Base-by-base conservation (phyloP, 2,113 vertebrate genomes). In the Empidonax alnorum region DNA sequence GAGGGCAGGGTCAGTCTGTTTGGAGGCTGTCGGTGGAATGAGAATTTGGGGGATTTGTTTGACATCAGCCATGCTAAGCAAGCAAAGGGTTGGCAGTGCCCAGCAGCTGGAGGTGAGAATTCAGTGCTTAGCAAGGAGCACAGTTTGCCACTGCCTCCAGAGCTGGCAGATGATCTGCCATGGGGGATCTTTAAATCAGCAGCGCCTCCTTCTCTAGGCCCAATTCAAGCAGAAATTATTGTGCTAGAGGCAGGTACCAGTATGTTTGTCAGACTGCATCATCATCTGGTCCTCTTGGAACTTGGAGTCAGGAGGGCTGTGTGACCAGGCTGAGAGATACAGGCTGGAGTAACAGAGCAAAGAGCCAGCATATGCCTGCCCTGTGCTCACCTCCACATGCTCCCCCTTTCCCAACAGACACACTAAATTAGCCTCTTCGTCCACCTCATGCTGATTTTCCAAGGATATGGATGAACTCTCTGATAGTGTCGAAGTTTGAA, bases 131-230 rank as follows among this genome's bases (percentile, higher is more conserved):
- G 31, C 44, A 49, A 23, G 56, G 42, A 83, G 62, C n/a, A 50
- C 80, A 46, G 72, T 17, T 30, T 16, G 23, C 25, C 22, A 3
- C 53, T 35, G 4, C 47, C 42, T 28, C 46, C 73, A 76, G 87
- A 89, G 53, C 44, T 55, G 62, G 52, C 52, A 49, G 46, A 31
- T 67, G 58, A 58, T 80, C 35, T 80, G 58, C 68, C 39, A 6
- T 0, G 1, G 8, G 9, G n/a, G 14, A 72, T 72, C 46, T 71
- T 47, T 24, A 49, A 59, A 37, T 41, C 20, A 0, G 33, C 14
- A 73, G 25, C 0, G 0, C 9, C n/a, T 90, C 2, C 0, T 82
- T 28, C 41, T 84, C 24, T n/a, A 63, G 31, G 31, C 52, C 33
- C 44, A 59, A 3, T 19, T 80, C 44, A 65, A 80, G 63, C 84